Evolutionary conservation across 2,113 vertebrate species (phyloP), one percentile per base, ranked within the genome.

Genomic region (Notarius quadriscutis): DNA sequence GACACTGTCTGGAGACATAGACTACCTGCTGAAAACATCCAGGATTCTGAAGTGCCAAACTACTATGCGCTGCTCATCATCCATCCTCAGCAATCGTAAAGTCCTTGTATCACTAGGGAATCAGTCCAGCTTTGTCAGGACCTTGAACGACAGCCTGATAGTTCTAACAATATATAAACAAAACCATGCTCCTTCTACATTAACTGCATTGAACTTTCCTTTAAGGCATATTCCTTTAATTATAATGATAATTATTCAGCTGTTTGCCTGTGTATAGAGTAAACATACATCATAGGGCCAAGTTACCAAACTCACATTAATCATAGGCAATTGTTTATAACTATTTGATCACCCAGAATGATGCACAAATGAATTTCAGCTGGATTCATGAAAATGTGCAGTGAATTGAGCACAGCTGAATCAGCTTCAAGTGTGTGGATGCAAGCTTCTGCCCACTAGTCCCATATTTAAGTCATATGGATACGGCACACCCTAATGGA

Each of bases 221-320:
- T 58, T 78, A 53, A 81, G 55, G 55, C 55, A 60, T 81, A 78
- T 78, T 78, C 50, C 12, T 78, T 53, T 55, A 78, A 78, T 30
- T 34, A 58, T 80, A 10, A 11, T 78, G 53, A 80, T 57, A 80
- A 57, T 57, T 80, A 80, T 60, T 58, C n/a, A 60, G 53, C n/a
- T 80, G 72, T 50, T 50, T 51, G 55, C 55, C 55, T 11, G 27
- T 11, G 78, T 60, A 58, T 18, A 4, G 3, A 11, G 27, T 58
- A 34, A 58, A 81, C n/a, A 58, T 20, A 80, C 51, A 80, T 15
- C 55, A 80, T 80, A 79, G 57, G 51, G 20, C 53, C 7, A 8
- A 30, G 7, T 58, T 34, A 58, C 51, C 51, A 3, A 57, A 17
- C 53, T 34, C 15, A 58, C 27, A 12, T 7, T 55, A 2, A 55